Conservation (phyloP, 2,888 invertebrate species). For the Sarcophaga variegata region DNA sequence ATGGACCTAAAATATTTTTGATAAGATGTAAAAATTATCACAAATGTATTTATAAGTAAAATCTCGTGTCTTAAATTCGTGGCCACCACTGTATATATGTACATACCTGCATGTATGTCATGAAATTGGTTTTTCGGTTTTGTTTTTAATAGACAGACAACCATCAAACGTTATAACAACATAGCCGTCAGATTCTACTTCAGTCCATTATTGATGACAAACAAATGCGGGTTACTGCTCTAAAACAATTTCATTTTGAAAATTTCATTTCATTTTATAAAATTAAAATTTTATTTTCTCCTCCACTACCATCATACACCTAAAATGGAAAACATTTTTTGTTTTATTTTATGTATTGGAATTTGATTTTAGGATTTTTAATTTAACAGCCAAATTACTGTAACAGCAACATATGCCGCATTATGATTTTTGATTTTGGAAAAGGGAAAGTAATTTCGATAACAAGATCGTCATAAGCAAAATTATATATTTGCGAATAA, state of each 20-base stretch:
- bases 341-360: conserved; percentile 16
- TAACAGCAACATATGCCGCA: conserved; percentile 1
- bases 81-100: too few relatives aligned
- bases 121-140: conserved; percentile 12
- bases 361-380: conserved; percentile 4
- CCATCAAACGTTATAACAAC: neutral
- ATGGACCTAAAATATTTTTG: too few relatives aligned
- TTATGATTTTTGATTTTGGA: conserved; percentile 2
- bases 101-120: neutral
- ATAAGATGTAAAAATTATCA: too few relatives aligned
- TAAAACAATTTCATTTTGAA: conserved; percentile 32
- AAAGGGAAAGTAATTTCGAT: neutral
- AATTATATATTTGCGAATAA: neutral
- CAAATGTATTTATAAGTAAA: too few relatives aligned
- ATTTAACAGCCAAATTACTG: neutral
- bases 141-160: conserved; percentile 11
- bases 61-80: too few relatives aligned
- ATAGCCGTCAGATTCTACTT: neutral
- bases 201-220: conserved; percentile 48
- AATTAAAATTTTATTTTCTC: neutral
- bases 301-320: neutral
- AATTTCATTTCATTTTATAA: conserved; percentile 2
- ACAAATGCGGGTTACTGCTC: conserved; percentile 55
- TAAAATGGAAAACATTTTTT: neutral
- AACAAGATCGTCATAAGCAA: neutral